Conservation (phyloP, 1,140 invertebrate species). For the Batillaria attramentaria region DNA sequence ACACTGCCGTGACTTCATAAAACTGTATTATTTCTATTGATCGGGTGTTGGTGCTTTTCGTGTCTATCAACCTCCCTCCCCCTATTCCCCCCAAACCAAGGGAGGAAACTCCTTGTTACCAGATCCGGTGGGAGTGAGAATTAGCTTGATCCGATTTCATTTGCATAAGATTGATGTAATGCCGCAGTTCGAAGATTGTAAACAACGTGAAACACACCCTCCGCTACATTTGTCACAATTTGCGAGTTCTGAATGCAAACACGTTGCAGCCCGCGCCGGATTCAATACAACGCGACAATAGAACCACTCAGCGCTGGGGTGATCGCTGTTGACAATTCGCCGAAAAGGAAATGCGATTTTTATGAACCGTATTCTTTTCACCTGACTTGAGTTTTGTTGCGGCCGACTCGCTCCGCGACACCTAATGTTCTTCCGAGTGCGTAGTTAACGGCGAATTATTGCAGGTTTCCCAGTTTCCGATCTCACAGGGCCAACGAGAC, state of each 20-base stretch:
- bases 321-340: background rate
- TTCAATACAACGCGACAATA: no score
- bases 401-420: background rate
- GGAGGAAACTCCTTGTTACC: background rate
- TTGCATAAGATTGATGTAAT: no score
- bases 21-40: background rate
- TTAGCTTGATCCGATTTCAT: no score
- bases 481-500: background rate
- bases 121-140: background rate
- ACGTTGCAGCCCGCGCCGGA: no score
- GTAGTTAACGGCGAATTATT: conserved; percentile 13
- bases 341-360: conserved; percentile 1
- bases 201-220: no score
- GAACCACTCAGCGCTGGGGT: no score
- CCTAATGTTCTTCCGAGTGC: conserved; percentile 14
- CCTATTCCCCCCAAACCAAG: background rate
- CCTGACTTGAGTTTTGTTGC: background rate
- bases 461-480: conserved; percentile 4
- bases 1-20: conserved; percentile 9
- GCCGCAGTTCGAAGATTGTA: no score
- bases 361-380: conserved; percentile 1
- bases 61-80: background rate
- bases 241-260: no score
- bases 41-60: background rate
- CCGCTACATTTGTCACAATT: no score